Evolutionary conservation across 2,113 vertebrate species (phyloP), one percentile per base, ranked within the genome.

Genomic region (Potamarius usumacintae): DNA sequence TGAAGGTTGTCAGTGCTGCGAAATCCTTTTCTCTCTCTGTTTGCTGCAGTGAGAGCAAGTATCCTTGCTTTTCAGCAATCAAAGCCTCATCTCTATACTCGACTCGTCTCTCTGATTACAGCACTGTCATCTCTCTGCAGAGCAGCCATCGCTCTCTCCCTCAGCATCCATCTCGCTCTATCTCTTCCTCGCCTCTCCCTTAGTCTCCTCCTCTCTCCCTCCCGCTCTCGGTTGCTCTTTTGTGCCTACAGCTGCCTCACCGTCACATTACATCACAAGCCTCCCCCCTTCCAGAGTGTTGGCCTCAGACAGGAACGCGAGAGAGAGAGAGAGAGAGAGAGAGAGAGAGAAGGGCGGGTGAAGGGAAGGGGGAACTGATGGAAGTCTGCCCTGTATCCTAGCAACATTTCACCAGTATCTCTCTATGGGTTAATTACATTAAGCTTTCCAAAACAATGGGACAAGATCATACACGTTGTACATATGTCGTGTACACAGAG

Each of bases 241-340:
- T 93, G 88, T 94, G 90, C 95, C 95, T 93, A 92, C 90, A 93
- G 91, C 94, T 93, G 93, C 93, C 93, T 93, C 82, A 83, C 85
- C 80, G 85, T 89, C 90, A 87, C 93, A 91, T 94, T 91, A 95
- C 94, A 94, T 94, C 94, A 94, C 92, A 92, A 77, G 85, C 74
- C 67, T 86, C 22, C 76, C 85, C 12, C 55, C 91, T 89, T 89
- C 87, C 82, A 69, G 83, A 76, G 62, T 65, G 84, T 86, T 65
- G 78, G 74, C 87, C 89, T 63, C 60, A 88, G 71, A 80, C 15
- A 88, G 67, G 76, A 52, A 87, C 22, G 71, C 18, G 69, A 63
- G 57, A 42, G 57, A 63, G 63, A 85, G 78, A 57, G 50, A 77
- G 71, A 42, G 50, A 11, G 30, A 17, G 76, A n/a, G 77, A 52